Base-by-base conservation (phyloP, 2,888 invertebrate species). In the Hartigia nigra region DNA sequence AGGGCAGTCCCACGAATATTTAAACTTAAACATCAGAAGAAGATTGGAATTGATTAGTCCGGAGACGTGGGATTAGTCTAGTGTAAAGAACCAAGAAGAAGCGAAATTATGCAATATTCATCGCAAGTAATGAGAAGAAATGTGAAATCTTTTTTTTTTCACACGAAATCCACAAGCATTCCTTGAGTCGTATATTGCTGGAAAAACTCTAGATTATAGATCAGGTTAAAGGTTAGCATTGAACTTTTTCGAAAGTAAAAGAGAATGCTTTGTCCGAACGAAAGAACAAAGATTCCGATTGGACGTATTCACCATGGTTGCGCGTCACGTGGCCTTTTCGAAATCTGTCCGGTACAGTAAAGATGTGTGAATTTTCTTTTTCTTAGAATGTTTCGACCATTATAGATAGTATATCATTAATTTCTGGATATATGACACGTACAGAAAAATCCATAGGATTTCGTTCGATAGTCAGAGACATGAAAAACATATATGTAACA, bases 1-100 rank as follows among this genome's bases (percentile, higher is more conserved):
- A 83, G 81, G 79, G 77, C 77, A 81, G 82, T 75, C 82, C 81
- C 76, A 80, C 78, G 74, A 81, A 78, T 78, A 55, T 55, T 23
- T 23, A 55, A 55, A 23, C 23, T 55, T 55, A 9, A 55, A 23
- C 9, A 55, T 2, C 23, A 9, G 9, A 55, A 55, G 23, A 23
- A 55, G 9, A 9, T 55, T 9, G 2, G 9, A 55, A 14, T 23
- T 55, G 23, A 55, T 55, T 55, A 23, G 23, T 5, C 23, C 55
- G 23, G 23, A 23, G 9, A 2, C 23, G 23, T 55, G 23, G 23
- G 14, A 55, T 9, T 55, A 55, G 55, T 55, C 23, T 55, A 55
- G 55, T 55, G 23, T 55, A 23, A 23, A 9, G 4, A 55, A 55
- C 4, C 23, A 23, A 55, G 9, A 55, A 23, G 55, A 55, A 23